phyloP scores from a whole-genome alignment of 2,113 vertebrate species.

The Ictalurus furcatus region DNA sequence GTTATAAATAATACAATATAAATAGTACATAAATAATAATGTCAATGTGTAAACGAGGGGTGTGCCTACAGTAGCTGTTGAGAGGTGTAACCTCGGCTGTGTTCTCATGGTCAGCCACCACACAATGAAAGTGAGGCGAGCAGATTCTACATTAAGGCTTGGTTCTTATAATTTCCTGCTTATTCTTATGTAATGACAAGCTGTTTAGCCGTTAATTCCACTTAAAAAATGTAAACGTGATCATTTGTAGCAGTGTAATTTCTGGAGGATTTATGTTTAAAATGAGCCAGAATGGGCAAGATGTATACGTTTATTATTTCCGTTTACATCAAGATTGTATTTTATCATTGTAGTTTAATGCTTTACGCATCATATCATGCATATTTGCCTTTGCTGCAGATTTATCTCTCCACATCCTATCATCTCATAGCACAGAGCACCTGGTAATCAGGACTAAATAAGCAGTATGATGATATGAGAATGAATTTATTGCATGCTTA shows the following conservation, averaged over 20 bases:
- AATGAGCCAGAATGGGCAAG: background rate
- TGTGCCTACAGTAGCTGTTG: constrained; percentile 20
- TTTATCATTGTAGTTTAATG: background rate
- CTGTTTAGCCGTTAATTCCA: background rate
- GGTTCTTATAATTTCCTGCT: background rate
- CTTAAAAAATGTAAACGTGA: background rate
- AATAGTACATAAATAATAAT: background rate
- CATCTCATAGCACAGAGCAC: background rate
- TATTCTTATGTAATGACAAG: background rate
- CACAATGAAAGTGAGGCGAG: background rate
- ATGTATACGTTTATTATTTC: too few species aligned
- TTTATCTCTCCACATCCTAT: background rate
- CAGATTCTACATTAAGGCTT: background rate
- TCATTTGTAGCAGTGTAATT: background rate
- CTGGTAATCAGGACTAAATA: background rate
- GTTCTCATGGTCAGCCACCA: constrained; percentile 15
- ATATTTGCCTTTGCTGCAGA: background rate
- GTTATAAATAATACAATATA: background rate
- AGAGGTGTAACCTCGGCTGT: constrained; percentile 24
- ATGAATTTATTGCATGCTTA: background rate
- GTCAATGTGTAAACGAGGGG: background rate
- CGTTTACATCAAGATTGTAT: background rate
- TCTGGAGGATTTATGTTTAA: background rate
- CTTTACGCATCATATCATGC: background rate
- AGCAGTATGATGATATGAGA: background rate